Percentiles rank a stretch among this genome's conserved stretches.
These are phyloP conservation scores for Lithophane semibrunnea DNA, from an alignment of 2,888 invertebrate genomes.

Conservation along the genomic window DNA sequence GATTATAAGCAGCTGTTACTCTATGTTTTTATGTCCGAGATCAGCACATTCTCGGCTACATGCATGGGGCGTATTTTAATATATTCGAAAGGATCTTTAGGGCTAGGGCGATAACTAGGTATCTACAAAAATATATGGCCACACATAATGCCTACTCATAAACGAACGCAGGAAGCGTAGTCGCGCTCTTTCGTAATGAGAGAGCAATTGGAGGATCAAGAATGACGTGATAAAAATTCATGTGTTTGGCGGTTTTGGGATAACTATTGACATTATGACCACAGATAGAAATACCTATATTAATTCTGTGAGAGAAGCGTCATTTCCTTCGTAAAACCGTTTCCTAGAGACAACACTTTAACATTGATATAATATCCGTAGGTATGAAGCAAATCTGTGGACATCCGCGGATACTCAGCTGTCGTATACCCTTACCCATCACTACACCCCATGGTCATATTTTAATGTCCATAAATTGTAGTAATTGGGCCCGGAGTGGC, in stretches of 20 bases:
- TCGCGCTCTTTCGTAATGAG: constrained; percentile 42
- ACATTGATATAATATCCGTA: constrained; percentile 3
- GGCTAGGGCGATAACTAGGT: constrained; percentile 56
- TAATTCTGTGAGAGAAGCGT: neutral
- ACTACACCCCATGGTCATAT: constrained; percentile 61
- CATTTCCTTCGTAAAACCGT: constrained; percentile 4
- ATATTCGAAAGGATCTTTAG: constrained; percentile 55
- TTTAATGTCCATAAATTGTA: constrained; percentile 69
- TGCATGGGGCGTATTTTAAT: constrained; percentile 56
- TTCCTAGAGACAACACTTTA: constrained; percentile 2
- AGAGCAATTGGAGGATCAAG: constrained; percentile 31
- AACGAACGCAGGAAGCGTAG: constrained; percentile 46
- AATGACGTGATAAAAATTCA: constrained; percentile 50
- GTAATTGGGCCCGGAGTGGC: constrained; percentile 63
- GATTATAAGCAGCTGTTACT: constrained; percentile 63
- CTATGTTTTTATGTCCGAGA: constrained; percentile 59
- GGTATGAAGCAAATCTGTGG: neutral
- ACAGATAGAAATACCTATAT: constrained; percentile 19
- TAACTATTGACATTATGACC: constrained; percentile 35
- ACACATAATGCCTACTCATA: constrained; percentile 39
- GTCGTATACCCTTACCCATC: constrained; percentile 37
- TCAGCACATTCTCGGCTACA: constrained; percentile 59
- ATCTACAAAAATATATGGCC: constrained; percentile 55
- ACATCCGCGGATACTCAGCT: constrained; percentile 28
- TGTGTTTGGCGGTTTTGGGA: constrained; percentile 48